These are phyloP conservation scores for Hycleus cichorii DNA, from an alignment of 1,140 invertebrate species.

Conservation along the genomic window DNA sequence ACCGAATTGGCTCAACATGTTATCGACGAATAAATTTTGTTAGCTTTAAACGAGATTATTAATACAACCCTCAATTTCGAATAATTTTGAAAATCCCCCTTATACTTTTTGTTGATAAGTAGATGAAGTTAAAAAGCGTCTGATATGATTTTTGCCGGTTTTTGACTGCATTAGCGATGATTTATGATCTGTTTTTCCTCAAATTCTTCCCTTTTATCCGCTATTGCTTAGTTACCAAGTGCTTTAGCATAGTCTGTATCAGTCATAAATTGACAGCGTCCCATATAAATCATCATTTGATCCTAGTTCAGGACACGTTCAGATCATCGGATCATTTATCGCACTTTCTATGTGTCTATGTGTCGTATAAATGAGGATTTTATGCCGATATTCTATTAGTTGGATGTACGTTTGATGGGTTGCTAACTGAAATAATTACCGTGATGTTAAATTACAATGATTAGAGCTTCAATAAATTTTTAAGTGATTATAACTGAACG, in stretches of 20 bases:
- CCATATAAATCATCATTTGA: conserved; percentile 33
- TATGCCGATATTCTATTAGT: background rate
- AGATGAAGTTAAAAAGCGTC: conserved; percentile 31
- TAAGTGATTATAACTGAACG: no score
- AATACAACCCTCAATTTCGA: no score
- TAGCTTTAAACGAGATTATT: no score
- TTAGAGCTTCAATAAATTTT: no score
- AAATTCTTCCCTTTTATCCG: conserved; percentile 11
- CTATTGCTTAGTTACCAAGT: background rate
- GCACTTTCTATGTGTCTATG: conserved; percentile 16
- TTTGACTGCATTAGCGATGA: conserved; percentile 36
- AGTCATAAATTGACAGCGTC: conserved; percentile 21
- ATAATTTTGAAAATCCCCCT: no score
- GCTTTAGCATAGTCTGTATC: conserved; percentile 23
- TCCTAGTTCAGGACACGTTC: conserved; percentile 15
- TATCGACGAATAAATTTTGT: no score
- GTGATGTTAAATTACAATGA: no score
- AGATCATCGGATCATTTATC: conserved; percentile 25
- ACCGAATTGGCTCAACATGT: no score
- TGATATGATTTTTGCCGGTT: conserved; percentile 34
- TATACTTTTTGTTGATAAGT: no score
- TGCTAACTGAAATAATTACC: no score
- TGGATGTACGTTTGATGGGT: background rate
- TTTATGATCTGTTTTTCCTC: conserved; percentile 30
- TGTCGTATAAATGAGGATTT: background rate